Conservation (phyloP, 2,113 vertebrate genomes). For the Catharus bicknelli region DNA sequence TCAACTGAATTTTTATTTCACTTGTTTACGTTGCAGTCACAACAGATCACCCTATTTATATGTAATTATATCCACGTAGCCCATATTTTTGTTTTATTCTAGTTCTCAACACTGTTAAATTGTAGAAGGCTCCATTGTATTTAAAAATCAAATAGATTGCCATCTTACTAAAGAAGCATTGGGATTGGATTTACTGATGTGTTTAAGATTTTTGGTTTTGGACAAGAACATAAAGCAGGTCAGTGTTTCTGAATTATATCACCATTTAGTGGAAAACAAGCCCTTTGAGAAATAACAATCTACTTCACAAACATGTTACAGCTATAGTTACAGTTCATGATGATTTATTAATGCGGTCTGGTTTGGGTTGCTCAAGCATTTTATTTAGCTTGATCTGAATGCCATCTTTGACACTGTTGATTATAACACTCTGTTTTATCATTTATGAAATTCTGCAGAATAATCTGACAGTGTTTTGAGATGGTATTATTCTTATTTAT, state of each 20-base stretch:
- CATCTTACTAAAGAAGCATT: neutral
- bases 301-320: neutral
- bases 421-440: conserved; percentile 3
- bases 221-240: neutral
- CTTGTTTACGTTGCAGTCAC: neutral
- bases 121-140: neutral
- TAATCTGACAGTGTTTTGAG: neutral
- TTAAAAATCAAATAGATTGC: neutral
- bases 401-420: neutral
- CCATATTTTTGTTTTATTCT: neutral
- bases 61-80: neutral
- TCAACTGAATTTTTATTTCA: neutral
- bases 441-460: neutral
- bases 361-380: conserved; percentile 28
- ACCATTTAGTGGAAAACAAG: neutral
- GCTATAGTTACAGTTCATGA: neutral
- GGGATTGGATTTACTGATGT: neutral
- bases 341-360: conserved; percentile 48
- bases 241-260: neutral
- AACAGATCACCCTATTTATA: neutral
- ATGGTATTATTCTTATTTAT: neutral
- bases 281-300: neutral
- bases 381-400: conserved; percentile 45
- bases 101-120: neutral
- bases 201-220: neutral